Conservation (phyloP, 2,113 vertebrate species). For the Aplodontia rufa region DNA sequence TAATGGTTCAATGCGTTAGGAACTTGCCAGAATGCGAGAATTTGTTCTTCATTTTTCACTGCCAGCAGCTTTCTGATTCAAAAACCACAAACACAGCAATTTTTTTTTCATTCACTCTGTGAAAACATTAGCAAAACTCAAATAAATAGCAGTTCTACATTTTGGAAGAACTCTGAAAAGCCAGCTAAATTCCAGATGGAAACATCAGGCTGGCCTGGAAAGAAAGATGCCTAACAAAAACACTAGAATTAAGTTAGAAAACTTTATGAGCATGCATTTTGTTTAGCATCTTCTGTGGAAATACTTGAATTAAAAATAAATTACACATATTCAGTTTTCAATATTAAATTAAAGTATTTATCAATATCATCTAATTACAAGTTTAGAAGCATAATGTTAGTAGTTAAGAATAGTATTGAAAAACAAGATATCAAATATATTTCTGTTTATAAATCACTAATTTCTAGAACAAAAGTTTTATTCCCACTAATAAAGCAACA, state of each 20-base stretch:
- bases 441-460: not conserved
- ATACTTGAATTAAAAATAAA: not conserved
- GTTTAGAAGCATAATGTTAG: not conserved
- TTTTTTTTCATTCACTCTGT: constrained; percentile 55
- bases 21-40: constrained; percentile 53
- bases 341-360: not conserved
- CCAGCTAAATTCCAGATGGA: constrained; percentile 37
- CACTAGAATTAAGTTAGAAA: not conserved
- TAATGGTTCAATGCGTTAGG: constrained; percentile 44
- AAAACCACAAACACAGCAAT: constrained; percentile 69
- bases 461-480: not conserved
- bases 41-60: constrained; percentile 64
- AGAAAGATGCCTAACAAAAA: not conserved
- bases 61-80: constrained; percentile 65
- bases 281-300: not conserved
- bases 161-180: constrained; percentile 45
- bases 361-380: not conserved
- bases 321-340: not conserved
- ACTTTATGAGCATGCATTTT: not conserved
- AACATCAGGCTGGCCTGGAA: not conserved
- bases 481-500: not conserved
- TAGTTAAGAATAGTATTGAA: not conserved
- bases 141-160: constrained; percentile 55
- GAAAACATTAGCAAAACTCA: constrained; percentile 74
- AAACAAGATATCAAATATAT: not conserved